Conservation (phyloP, 2,888 invertebrate species). For the Habrosyne pyritoides region DNA sequence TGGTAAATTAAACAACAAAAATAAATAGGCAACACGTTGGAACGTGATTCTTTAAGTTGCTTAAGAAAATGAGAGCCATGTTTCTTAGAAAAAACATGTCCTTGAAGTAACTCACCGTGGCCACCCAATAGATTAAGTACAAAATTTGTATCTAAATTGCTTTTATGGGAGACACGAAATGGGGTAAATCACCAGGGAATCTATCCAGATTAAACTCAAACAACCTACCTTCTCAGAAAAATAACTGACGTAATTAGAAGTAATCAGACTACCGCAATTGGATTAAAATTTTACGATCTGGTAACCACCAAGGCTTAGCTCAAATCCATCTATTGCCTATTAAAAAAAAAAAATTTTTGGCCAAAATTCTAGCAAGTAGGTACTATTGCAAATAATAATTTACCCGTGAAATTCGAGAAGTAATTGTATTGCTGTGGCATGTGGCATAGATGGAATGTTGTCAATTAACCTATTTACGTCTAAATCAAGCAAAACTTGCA, state of each 20-base stretch:
- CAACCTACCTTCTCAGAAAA: neutral
- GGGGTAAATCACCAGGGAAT: conserved; percentile 7
- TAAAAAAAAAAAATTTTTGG: conserved; percentile 19
- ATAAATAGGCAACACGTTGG: conserved; percentile 57
- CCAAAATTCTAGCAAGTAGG: conserved; percentile 16
- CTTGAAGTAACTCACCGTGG: neutral
- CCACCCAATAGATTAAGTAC: neutral
- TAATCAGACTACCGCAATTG: conserved; percentile 23
- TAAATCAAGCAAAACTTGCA: neutral
- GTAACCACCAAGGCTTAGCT: conserved; percentile 11
- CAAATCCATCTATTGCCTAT: conserved; percentile 16
- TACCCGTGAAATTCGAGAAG: conserved; percentile 10
- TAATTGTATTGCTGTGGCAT: conserved; percentile 12
- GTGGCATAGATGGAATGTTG: conserved; percentile 9
- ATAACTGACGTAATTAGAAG: too few relatives aligned
- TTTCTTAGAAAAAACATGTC: conserved; percentile 34
- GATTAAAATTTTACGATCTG: conserved; percentile 32
- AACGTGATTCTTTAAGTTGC: conserved; percentile 49
- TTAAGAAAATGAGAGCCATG: conserved; percentile 34
- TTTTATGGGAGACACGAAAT: neutral
- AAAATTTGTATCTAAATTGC: neutral
- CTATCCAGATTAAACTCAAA: conserved; percentile 3
- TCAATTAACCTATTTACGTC: neutral
- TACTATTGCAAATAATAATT: conserved; percentile 18
- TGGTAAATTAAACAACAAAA: conserved; percentile 65